Evolutionary conservation across 1,140 invertebrate species (phyloP), one percentile per base, ranked within the genome.

Genomic region (Hormaphis cornu): DNA sequence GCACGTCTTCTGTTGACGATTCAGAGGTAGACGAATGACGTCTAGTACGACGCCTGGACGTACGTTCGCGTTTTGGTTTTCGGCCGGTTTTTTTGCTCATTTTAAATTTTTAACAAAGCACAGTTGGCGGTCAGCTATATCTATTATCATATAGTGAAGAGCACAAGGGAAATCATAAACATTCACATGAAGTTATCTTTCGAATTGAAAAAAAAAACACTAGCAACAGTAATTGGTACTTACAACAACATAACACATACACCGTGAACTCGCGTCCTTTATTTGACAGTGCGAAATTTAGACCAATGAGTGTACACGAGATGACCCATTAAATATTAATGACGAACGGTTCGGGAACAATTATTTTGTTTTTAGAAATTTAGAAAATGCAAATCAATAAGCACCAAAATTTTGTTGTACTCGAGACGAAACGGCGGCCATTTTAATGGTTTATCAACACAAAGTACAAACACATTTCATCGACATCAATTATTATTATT

Each of bases 371-470:
- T 24, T 22, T 48, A 3, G 26, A 30, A 28, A 46, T 46, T 63
- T 48, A 12, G 8, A n/a, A n/a, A n/a, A 44, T 50, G 10, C 26
- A 10, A 46, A 66, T 66, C 44, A 66, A 48, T 66, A 48, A 66
- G 26, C 42, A 66, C 24, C 24, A 50, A 66, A 66, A 50, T 48
- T 48, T 33, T 66, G 61, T 66, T 66, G 40, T 48, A 66, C 61
- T 66, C 61, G 28, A 48, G 50, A 66, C 14, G 61, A 66, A 63
- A 66, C 61, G 61, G 61, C 61, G 61, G 61, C 61, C 61, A 66
- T 66, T 66, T 66, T 66, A 66, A 66, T 66, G 44, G 61, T 66
- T 66, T 66, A 66, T 66, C 61, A 66, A 66, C 61, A 66, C 61
- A n/a, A n/a, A n/a, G n/a, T n/a, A n/a, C n/a, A 66, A 66, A 66